A percentile compares a stretch with the other conserved stretches of the same genome.
These are phyloP conservation scores for Porites lobata DNA, from an alignment of 92 coral and sea anemone species.

Conservation along the genomic window DNA sequence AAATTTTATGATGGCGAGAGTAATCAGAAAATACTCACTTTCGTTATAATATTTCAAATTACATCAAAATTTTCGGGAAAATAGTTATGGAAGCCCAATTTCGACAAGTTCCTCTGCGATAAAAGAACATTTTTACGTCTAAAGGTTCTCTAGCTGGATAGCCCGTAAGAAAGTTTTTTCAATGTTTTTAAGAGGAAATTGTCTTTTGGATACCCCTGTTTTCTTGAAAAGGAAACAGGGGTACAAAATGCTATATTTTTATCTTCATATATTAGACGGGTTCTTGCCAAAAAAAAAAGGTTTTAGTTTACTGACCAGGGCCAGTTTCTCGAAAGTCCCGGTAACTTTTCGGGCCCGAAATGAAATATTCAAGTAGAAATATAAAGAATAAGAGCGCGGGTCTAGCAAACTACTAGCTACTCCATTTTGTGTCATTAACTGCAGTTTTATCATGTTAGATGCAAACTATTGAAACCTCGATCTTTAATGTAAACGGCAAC, in stretches of 20 bases:
- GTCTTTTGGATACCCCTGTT: background rate
- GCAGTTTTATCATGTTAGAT: background rate
- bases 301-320: slow-evolving; percentile 7
- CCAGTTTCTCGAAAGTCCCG: background rate
- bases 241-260: background rate
- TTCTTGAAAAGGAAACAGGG: no score
- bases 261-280: background rate
- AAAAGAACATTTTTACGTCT: background rate
- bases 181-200: background rate
- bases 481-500: no score
- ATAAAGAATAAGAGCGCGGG: background rate
- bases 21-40: background rate
- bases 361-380: no score
- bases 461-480: no score
- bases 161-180: background rate
- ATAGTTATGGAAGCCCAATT: background rate
- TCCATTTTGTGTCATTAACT: background rate
- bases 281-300: background rate
- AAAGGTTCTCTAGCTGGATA: slow-evolving; percentile 10
- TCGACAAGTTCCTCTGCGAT: slow-evolving; percentile 4
- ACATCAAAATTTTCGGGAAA: slow-evolving; percentile 8
- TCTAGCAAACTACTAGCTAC: slow-evolving; percentile 2
- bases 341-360: no score
- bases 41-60: background rate
- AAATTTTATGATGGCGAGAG: background rate